Base-by-base conservation (phyloP, 2,113 vertebrate genomes). In the Sorex araneus region DNA sequence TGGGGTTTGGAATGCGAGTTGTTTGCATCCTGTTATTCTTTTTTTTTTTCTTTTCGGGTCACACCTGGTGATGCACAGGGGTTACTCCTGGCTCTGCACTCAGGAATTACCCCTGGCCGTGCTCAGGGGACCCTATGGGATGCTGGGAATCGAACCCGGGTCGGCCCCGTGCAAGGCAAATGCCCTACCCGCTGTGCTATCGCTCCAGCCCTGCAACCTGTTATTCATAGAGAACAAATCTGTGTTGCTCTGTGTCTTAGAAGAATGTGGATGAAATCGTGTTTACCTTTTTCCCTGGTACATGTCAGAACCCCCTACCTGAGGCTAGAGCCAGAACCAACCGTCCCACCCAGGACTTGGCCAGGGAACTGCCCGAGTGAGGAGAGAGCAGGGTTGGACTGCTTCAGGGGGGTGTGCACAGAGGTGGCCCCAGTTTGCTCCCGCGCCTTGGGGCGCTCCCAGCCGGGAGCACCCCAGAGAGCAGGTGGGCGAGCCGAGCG, bases 241-340 rank as follows among this genome's bases (percentile, higher is more conserved):
- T 54, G 2, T 67, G 83, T 78, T 43, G 78, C 32, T 36, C 32
- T 40, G 90, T 95, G 45, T 88, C 15, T 67, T 73, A 66, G 32
- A 27, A 66, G 70, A 63, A 84, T 34, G 2, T 54, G 50, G 16
- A 54, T 54, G 11, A 54, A 54, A 54, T 4, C 84, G 43, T 78
- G 81, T 50, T 60, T 40, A 13, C 43, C 30, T 12, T 88, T 83
- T 89, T n/a, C 32, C 3, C 36, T 54, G 27, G 45, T 45, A 21
- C 3, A 40, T 64, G 18, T 60, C n/a, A 50, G 81, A 30, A 30
- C 60, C 76, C 47, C 40, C 2, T 40, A 9, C 13, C 30, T 54
- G 80, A 36, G 18, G 23, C 7, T 19, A 63, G 84, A 74, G 60
- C 25, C 12, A 34, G 30, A 30, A 45, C 40, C 87, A 43, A 27